Evolutionary conservation across 2,113 vertebrate genomes (phyloP), one percentile per base, ranked within the genome.

Genomic region (Ageneiosus marmoratus): DNA sequence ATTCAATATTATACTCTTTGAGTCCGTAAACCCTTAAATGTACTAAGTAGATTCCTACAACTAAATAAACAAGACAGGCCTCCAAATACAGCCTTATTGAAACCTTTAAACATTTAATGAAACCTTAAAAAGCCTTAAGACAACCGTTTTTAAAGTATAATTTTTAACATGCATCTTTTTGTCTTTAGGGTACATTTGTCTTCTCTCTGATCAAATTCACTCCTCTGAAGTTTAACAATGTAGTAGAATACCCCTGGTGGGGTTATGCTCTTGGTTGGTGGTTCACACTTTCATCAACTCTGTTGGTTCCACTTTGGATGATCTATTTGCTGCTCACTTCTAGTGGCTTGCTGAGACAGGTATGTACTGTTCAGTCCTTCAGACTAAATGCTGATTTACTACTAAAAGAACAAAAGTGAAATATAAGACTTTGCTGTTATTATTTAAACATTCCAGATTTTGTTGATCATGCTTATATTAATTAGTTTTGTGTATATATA

Each of bases 211-310:
- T 95, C 20, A 94, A 94, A 88, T 92, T 91, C 87, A 93, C 91
- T 77, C 95, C 94, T 29, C 86, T 95, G 58, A 95, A 93, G 87
- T 95, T 94, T 88, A 94, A 95, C 90, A 95, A 94, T 85, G 88
- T 60, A 0, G 75, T 85, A 16, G 89, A 89, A 65, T 95, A 95
- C 86, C 95, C 95, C 0, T 94, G 93, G 93, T 95, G 94, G 95
- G 94, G 93, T 55, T 92, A 92, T 16, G 90, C 91, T 79, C 76
- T 94, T 7, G 95, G 94, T 58, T 95, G 92, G 94, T 94, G 89
- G 89, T 94, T 95, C 85, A 94, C 95, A 22, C 92, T 95, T 6
- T 95, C 95, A 48, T 95, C 95, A 13, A 95, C 94, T 3, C 89
- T 95, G n/a, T 67, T 93, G 51, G 90, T 95, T 85, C 95, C 94